Evolutionary conservation across 2,797 vertebrate genomes (phyloP), one percentile per base, ranked within the genome.

Genomic region (Sebastes melanostomus): DNA sequence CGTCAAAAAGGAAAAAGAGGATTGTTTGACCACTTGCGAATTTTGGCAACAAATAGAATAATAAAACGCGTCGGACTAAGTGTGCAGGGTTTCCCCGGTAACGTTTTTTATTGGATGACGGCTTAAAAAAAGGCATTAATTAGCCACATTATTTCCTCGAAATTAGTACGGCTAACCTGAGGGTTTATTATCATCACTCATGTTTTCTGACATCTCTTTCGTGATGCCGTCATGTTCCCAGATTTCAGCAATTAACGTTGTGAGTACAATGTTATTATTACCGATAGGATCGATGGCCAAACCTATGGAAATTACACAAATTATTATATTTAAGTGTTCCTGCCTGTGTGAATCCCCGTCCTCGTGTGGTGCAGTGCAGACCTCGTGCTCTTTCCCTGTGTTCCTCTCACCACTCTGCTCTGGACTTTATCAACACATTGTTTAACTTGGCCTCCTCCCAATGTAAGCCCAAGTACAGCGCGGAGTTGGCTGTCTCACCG

Each of bases 401-500:
- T 89, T 89, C 85, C 90, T 85, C 91, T 88, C 89, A 83, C 83
- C 83, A 59, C 86, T 89, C 90, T 79, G 92, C 83, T 93, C 95
- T 95, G 94, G 93, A 95, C 94, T 94, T 93, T 93, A 94, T 95
- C 93, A 94, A 79, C 89, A 90, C 92, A 89, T 94, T 94, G 93
- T 95, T 96, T 94, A 88, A 92, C 88, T 96, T 96, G 94, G 95
- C 94, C 78, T 78, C 68, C 79, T 84, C 89, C 94, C 94, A 95
- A 92, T 85, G 78, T 90, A 94, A 93, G 89, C 93, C 89, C 70
- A 72, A 93, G 91, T 83, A 90, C 88, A 88, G 88, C 89, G 68
- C 54, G 24, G 89, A 92, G 84, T 90, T 92, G 92, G 90, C 91
- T 38, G 73, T 84, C 84, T 92, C 83, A 82, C 75, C 60, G 42